Evolutionary conservation across 2,888 invertebrate genomes (phyloP), one percentile per base, ranked within the genome.

Genomic region (Sialis fuliginosa): DNA sequence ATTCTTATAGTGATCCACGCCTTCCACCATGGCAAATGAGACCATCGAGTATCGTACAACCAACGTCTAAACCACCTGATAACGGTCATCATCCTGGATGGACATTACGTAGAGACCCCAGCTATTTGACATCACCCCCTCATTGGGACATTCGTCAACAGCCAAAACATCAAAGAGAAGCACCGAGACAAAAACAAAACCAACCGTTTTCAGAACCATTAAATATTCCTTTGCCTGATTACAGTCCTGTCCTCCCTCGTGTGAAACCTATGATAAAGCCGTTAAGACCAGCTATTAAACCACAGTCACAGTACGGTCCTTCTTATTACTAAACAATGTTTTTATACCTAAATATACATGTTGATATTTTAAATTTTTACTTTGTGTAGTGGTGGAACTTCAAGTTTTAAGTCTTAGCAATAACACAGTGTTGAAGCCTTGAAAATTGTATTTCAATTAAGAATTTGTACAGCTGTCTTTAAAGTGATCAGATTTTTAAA

Each of bases 11-110:
- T 12, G 33, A 22, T 12, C 33, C 12, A 6, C 43, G 12, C 33
- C 9, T 12, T 10, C 7, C 43, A 33, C 43, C 43, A 12, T 32
- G 7, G 10, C 6, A 43, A 33, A 12, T 13, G 4, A 13, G 12
- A 43, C 8, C 43, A 32, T 13, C 12, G 33, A 34, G 43, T 33
- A 43, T 13, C n/a, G 37, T 37, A 10, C 37, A n/a, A 10, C 12
- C 12, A 37, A 37, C n/a, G 12, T 37, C 37, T 37, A 22, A 22
- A 22, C 37, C 37, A 7, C 37, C 37, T 31, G 42, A 42, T 12
- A 33, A 46, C 5, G 40, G 10, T 9, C 32, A 42, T 31, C 42
- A 47, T 47, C 47, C 37, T 31, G 47, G 47, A 30, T 47, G 47
- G 47, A 47, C 47, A 10, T 42, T 47, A 31, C 42, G 47, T 10